These are phyloP conservation scores for Limnephilus rhombicus DNA, from an alignment of 2,888 invertebrate genomes.

Conservation along the genomic window DNA sequence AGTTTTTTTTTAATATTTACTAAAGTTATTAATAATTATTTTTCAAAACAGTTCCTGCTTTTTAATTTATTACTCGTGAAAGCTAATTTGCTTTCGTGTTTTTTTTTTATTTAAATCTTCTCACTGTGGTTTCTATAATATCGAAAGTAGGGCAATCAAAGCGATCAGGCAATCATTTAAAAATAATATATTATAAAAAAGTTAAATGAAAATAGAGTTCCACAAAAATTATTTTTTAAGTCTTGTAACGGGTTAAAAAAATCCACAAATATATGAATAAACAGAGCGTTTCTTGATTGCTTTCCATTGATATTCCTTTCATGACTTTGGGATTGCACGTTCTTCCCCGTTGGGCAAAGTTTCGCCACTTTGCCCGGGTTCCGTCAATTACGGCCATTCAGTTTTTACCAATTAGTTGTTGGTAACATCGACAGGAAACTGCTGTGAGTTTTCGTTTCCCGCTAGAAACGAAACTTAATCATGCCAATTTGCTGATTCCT, in stretches of 20 bases:
- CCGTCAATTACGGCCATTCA: constrained; percentile 45
- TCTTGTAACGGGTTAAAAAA: background rate
- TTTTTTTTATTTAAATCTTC: too few relatives aligned
- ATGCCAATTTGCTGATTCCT: constrained; percentile 2
- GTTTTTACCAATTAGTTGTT: constrained; percentile 44
- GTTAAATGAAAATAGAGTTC: background rate
- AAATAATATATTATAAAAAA: background rate
- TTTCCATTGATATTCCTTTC: constrained; percentile 22
- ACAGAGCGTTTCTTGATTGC: background rate
- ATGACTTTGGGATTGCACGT: constrained; percentile 21
- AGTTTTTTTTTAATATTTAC: too few relatives aligned
- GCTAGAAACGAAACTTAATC: constrained; percentile 23
- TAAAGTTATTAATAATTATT: too few relatives aligned
- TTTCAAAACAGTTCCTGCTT: too few relatives aligned
- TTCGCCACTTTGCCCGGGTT: constrained; percentile 18
- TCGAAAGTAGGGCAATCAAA: too few relatives aligned
- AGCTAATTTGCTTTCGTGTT: too few relatives aligned
- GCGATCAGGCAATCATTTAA: too few relatives aligned
- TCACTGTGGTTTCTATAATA: too few relatives aligned
- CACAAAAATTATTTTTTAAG: background rate
- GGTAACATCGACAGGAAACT: constrained; percentile 31
- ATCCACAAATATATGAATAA: background rate
- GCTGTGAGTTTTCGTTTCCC: constrained; percentile 17
- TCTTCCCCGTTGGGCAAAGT: constrained; percentile 8
- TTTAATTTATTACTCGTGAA: too few relatives aligned